Evolutionary conservation across 2,797 vertebrate species (phyloP), one percentile per base, ranked within the genome.

Genomic region (Malurus splendens): DNA sequence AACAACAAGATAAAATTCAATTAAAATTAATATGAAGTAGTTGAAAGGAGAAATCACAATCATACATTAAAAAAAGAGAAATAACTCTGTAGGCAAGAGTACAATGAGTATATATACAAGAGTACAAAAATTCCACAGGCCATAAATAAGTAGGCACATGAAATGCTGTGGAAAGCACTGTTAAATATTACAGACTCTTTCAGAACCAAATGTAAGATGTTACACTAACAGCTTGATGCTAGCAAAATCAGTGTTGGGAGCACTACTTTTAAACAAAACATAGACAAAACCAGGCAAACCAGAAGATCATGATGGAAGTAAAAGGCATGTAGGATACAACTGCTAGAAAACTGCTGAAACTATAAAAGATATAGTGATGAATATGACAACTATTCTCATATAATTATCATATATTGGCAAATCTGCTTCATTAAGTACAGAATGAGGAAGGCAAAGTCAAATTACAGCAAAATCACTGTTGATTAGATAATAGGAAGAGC

Each of bases 261-360:
- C 27, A 47, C 5, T 20, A 18, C 6, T 36, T 10, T 5, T 61
- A 23, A 72, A 67, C 33, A 60, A 72, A 86, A 85, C 10, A 22
- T 0, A 28, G 52, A 54, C 5, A 56, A 64, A 89, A 51, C 33
- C 70, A 45, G 30, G 28, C 10, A 59, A 30, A 6, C 39, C 44
- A 62, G 72, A 65, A 76, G 10, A 67, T 33, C 24, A 33, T 2
- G 1, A 65, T 4, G 27, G 24, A 56, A 82, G 24, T 17, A 71
- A 28, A 20, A 56, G 28, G 17, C 1, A 0, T 4, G 3, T 7
- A n/a, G 20, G 1, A 5, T 14, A 28, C 0, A 0, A 41, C 30
- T 54, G 81, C 0, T 55, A 22, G 19, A 67, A 75, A 83, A 92
- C 25, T 28, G 20, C 25, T 84, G 33, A 7, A 88, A 60, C 27